Base-by-base conservation (phyloP, 92 coral and sea anemone genomes). In the Siderastrea siderea region DNA sequence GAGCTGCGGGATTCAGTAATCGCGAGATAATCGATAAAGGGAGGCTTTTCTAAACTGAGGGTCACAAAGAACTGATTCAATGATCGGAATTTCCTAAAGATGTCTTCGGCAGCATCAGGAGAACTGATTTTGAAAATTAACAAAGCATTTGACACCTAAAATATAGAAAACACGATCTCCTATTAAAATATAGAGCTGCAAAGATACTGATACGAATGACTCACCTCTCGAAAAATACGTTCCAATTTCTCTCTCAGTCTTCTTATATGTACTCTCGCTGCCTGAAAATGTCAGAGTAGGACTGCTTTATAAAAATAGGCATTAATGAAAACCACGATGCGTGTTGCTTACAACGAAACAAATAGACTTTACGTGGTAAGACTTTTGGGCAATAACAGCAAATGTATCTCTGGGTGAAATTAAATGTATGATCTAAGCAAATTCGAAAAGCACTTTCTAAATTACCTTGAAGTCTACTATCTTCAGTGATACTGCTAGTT, bases 201-300 rank as follows among this genome's bases (percentile, higher is more conserved):
- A 26, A 61, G 15, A 13, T 6, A 48, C 71, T 9, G 4, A 38
- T 6, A 67, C 38, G 46, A 68, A 6, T 69, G 38, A 65, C 74
- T 44, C 4, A 79, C 84, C 84, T 49, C 60, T 38, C 13, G 7
- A 50, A 79, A 38, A 66, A 14, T 19, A 9, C 26, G 14, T 48
- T 38, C 45, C 47, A 79, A 17, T 1, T 19, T 79, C n/a, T 79
- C 74, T 38, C 84, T 79, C 46, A 79, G 74, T 38, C 63, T 79
- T 19, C 8, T 12, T 12, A 79, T 43, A 12, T 66, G 63, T 11
- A 43, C 11, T 43, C 6, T 79, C 43, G 49, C 74, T 5, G 7
- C 44, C 84, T 79, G 14, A 65, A 79, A 55, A 44, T 46, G 38
- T 6, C 50, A 12, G 17, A 26, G 60, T 6, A 0, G 13, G 4